These are phyloP conservation scores for Empidonax traillii DNA, from an alignment of 2,113 vertebrate species.

Conservation along the genomic window DNA sequence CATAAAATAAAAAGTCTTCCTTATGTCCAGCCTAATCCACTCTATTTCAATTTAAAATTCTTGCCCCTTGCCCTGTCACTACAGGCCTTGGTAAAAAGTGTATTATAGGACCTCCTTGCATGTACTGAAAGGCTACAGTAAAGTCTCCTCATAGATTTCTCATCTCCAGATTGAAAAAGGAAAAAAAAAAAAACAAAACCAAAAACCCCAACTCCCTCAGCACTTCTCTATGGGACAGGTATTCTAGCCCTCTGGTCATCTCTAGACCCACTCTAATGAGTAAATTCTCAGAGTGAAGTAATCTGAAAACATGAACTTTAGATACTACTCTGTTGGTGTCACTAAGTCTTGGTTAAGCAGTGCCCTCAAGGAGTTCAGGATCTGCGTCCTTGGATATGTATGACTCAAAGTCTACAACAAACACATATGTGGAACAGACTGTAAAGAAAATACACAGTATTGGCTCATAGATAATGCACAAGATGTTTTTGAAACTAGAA, in stretches of 20 bases:
- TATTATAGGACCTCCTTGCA: neutral
- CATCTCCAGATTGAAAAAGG: neutral
- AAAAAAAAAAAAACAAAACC: fast-evolving
- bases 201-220: neutral
- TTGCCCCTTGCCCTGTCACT: neutral
- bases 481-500: neutral
- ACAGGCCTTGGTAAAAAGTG: neutral
- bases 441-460: neutral
- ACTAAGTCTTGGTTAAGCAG: neutral
- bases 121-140: neutral
- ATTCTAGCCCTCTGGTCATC: neutral
- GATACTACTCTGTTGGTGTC: neutral
- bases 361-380: neutral
- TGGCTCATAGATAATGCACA: neutral
- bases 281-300: neutral
- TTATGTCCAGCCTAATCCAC: neutral
- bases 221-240: neutral
- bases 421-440: fast-evolving
- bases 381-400: neutral
- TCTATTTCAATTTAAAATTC: neutral
- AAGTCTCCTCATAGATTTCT: neutral
- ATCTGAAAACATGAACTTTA: neutral
- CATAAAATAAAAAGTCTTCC: neutral
- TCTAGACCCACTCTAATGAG: neutral
- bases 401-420: neutral